Evolutionary conservation across 2,113 vertebrate species (phyloP), one percentile per base, ranked within the genome.

Genomic region (Vidua macroura): DNA sequence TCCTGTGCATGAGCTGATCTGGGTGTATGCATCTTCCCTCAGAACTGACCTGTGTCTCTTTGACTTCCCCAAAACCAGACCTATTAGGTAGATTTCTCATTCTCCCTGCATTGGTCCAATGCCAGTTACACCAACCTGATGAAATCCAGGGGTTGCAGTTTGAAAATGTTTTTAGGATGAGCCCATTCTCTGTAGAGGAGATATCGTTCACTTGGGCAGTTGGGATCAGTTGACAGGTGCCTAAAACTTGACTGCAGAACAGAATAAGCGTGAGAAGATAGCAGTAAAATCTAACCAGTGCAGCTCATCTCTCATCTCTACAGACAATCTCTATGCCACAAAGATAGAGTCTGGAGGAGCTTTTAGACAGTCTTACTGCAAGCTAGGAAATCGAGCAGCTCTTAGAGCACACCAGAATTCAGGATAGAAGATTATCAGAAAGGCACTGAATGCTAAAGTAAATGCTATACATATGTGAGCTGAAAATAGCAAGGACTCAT

Each of bases 101-200:
- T 91, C 12, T 56, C 15, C 37, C 51, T 43, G 35, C 44, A 7
- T 77, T 87, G 69, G n/a, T 41, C 22, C 43, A 80, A 68, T 13
- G 15, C 30, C 35, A 21, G 21, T 62, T 48, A 63, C 56, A 91
- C 95, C 58, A 92, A 99, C 99, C 99, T 98, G 95, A 99, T 98
- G 55, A 99, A 98, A 94, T 99, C 98, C 55, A 99, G 95, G 13
- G 99, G 99, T 4, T 99, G 99, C 83, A 98, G 97, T 91, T 99
- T 99, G 96, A 99, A 99, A 96, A 99, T 98, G 89, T 98, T 99
- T 92, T 98, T 98, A 33, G 99, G 99, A 94, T 99, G 98, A 69
- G 98, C 99, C 99, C 99, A 99, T 66, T 99, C 98, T 58, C 97
- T 93, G 80, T 98, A 99, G 31, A 99, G 98, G 79, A 99, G 98